Evolutionary conservation across 1,140 invertebrate species (phyloP).

Genomic region (Dufourea novaeangliae): DNA sequence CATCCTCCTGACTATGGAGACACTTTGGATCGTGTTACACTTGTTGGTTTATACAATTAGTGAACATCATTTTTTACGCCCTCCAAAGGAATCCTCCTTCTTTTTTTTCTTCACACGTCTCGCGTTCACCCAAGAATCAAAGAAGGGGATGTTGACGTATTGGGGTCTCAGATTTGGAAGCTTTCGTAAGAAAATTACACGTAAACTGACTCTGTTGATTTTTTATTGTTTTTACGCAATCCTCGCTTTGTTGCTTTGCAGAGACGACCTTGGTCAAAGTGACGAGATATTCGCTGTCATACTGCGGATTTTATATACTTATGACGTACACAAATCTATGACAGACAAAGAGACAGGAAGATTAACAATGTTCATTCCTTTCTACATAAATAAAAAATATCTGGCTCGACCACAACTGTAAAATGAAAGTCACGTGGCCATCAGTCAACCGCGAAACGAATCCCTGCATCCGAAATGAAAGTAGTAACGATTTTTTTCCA

Average conservation of each 20-base stretch:
- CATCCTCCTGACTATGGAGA: constrained; percentile 47
- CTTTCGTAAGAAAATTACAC: too few species aligned
- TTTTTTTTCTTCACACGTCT: not conserved
- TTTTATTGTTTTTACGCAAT: too few species aligned
- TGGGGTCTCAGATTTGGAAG: not conserved
- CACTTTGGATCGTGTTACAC: constrained; percentile 64
- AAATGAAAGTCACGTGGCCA: not conserved
- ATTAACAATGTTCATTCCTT: too few species aligned
- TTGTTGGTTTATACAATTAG: constrained; percentile 63
- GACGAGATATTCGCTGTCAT: too few species aligned
- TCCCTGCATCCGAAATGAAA: not conserved
- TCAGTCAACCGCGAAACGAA: not conserved
- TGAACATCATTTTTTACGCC: constrained; percentile 52
- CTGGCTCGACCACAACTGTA: not conserved
- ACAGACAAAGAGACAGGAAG: too few species aligned
- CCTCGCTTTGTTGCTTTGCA: not conserved
- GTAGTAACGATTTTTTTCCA: constrained; percentile 10
- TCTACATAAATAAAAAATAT: too few species aligned
- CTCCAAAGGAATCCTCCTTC: constrained; percentile 28
- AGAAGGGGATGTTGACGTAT: not conserved
- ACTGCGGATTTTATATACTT: too few species aligned
- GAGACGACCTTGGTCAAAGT: too few species aligned
- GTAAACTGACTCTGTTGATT: too few species aligned
- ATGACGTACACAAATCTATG: too few species aligned
- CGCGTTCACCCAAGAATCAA: not conserved